phyloP scores from a whole-genome alignment of 2,888 invertebrate species.

The Empis stercorea region DNA sequence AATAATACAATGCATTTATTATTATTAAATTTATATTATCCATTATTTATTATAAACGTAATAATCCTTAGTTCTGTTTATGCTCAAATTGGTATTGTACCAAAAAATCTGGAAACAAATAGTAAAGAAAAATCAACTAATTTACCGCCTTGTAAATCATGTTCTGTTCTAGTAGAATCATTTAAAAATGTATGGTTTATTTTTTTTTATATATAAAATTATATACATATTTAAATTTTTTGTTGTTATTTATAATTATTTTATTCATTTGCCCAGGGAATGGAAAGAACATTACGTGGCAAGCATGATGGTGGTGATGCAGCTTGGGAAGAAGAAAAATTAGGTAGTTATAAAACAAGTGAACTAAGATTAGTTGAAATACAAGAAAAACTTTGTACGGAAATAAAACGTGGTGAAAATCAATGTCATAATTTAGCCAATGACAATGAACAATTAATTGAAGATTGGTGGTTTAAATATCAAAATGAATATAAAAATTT shows the following conservation, averaged over 20 bases:
- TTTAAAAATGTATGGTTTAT: constrained; percentile 53
- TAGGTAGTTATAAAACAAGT: constrained; percentile 69
- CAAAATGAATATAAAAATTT: constrained; percentile 45
- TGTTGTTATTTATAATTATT: too few relatives aligned
- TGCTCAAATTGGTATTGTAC: background rate
- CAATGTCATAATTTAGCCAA: constrained; percentile 79
- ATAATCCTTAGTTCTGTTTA: too few relatives aligned
- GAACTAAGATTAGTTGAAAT: constrained; percentile 86
- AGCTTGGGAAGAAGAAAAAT: constrained; percentile 84
- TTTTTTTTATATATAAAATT: too few relatives aligned
- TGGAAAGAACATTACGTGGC: constrained; percentile 68
- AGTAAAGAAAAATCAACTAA: constrained; percentile 33
- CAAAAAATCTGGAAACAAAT: constrained; percentile 20
- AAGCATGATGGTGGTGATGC: constrained; percentile 90
- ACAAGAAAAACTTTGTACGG: constrained; percentile 73
- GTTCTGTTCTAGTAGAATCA: constrained; percentile 58
- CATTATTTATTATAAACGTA: too few relatives aligned
- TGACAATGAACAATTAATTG: constrained; percentile 66
- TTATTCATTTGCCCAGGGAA: constrained; percentile 39
- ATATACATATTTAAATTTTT: too few relatives aligned
- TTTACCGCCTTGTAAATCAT: constrained; percentile 67
- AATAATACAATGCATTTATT: too few relatives aligned
- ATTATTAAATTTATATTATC: too few relatives aligned
- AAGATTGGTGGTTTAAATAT: constrained; percentile 78
- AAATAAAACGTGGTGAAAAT: constrained; percentile 53